Base-by-base conservation (phyloP, 2,113 vertebrate species). In the Synodontis membranacea region DNA sequence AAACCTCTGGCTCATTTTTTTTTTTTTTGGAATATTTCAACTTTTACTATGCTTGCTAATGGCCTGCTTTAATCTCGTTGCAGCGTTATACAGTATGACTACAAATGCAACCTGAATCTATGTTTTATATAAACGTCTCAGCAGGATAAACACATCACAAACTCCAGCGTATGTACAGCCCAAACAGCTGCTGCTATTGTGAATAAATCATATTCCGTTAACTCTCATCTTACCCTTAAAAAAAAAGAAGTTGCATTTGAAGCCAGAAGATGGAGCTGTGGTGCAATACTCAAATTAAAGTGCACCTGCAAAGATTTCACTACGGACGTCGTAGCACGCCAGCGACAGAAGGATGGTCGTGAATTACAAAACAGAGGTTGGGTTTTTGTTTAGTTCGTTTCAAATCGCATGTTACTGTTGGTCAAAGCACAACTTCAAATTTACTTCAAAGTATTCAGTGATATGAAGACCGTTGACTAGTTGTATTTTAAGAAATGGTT, bases 181-280 rank as follows among this genome's bases (percentile, higher is more conserved):
- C 28, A 60, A 68, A 80, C 44, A 84, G 74, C 76, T 85, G 66
- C 17, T 58, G 34, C 52, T 15, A 37, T 39, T 82, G 37, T 39
- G 9, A 85, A 86, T 48, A 84, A 60, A 76, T 37, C 23, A 87
- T 37, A 66, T 76, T 56, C 39, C 75, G 52, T 66, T 44, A 23
- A 74, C 5, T 12, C 44, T 31, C 78, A 44, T 54, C 58, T 68
- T 37, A 44, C 17, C 2, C 78, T 56, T 66, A 37, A 4, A 78
- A 37, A 4, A 78, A 42, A 12, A 88, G 21, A 83, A 58, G 68
- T 72, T 79, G 54, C 76, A 37, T 68, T 12, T 25, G 19, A 23
- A 52, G 25, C 84, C 89, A 88, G 81, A 39, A 88, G 89, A 90
- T 90, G 87, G 87, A 31, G 81, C 64, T 86, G 76, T 89, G 75